A percentile compares a stretch with the other conserved stretches of the same genome.
Conservation (phyloP, 2,113 vertebrate species). For the Formicarius rufipectus region DNA sequence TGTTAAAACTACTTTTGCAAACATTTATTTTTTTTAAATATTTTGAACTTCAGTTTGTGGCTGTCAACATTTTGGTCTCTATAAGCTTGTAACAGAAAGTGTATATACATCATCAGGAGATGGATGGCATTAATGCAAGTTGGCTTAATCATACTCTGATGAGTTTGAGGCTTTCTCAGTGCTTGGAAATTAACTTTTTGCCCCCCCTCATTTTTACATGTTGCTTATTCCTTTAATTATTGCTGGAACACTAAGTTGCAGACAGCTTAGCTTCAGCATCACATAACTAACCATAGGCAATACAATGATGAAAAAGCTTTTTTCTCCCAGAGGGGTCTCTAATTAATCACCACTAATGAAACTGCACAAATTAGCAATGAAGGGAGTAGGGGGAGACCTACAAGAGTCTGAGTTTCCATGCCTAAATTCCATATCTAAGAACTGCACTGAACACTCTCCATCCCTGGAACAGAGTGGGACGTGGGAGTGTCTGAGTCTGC, state of each 20-base stretch:
- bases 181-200: background rate
- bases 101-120: constrained; percentile 45
- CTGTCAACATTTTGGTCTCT: constrained; percentile 63
- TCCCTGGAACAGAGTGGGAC: background rate
- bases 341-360: background rate
- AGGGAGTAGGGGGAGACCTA: background rate
- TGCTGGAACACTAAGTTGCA: background rate
- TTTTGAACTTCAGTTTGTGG: constrained; percentile 65
- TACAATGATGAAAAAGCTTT: background rate
- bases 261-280: background rate
- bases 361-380: background rate
- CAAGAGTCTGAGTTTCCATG: background rate
- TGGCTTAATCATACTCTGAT: constrained; percentile 64
- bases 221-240: constrained; percentile 5
- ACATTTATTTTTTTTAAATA: background rate
- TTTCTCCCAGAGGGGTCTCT: background rate
- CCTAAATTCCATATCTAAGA: background rate
- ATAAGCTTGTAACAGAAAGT: constrained; percentile 51
- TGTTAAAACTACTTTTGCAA: background rate
- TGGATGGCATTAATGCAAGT: constrained; percentile 41
- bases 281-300: background rate
- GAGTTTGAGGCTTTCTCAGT: background rate
- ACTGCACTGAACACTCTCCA: background rate
- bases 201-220: background rate
- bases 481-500: background rate